Evolutionary conservation across 2,888 invertebrate species (phyloP).

Genomic region (Pemphredon lugubris): DNA sequence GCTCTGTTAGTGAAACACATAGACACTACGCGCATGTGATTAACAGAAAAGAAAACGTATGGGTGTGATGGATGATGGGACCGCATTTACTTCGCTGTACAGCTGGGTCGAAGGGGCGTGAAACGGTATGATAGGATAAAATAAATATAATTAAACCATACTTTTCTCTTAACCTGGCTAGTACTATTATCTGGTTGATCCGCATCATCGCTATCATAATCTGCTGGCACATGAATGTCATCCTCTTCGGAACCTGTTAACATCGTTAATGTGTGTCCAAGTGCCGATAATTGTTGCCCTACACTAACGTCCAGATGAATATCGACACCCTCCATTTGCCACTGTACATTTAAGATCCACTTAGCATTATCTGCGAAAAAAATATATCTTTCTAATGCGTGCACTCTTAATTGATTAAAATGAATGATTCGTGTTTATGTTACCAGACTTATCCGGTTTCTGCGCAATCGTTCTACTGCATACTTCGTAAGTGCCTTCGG

Average conservation of each 20-base stretch:
- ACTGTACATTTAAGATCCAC: conserved; percentile 98
- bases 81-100: too few relatives aligned
- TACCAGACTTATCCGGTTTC: conserved; percentile 88
- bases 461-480: conserved; percentile 95
- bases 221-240: conserved; percentile 86
- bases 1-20: background rate
- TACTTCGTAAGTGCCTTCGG: conserved; percentile 99
- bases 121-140: conserved; percentile 36
- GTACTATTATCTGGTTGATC: conserved; percentile 85
- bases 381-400: too few relatives aligned
- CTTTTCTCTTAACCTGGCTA: conserved; percentile 80
- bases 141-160: conserved; percentile 69
- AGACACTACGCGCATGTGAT: background rate
- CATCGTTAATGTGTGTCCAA: conserved; percentile 97
- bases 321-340: conserved; percentile 99
- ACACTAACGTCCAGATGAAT: conserved; percentile 98
- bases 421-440: conserved; percentile 14
- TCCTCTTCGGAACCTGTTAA: conserved; percentile 95
- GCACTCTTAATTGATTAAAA: too few relatives aligned
- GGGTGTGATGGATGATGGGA: too few relatives aligned
- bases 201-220: conserved; percentile 90
- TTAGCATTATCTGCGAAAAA: conserved; percentile 91
- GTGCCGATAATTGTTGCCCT: conserved; percentile 95
- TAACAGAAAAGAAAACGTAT: conserved; percentile 1
- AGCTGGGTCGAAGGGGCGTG: too few relatives aligned